Evolutionary conservation across 1,140 invertebrate genomes (phyloP).

Genomic region (Pseudachorutes palmiensis): DNA sequence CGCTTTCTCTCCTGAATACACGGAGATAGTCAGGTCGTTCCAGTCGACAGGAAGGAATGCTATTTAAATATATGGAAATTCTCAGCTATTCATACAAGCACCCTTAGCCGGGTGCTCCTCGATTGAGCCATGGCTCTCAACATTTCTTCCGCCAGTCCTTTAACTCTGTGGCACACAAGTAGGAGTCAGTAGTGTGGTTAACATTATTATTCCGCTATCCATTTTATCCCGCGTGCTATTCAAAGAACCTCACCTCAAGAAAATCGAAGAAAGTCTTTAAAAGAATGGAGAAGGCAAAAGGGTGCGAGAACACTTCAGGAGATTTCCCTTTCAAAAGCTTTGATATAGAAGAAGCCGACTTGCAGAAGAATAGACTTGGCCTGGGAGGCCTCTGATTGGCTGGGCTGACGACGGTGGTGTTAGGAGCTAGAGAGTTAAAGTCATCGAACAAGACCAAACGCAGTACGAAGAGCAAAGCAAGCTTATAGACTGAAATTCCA

Average conservation of each 20-base stretch:
- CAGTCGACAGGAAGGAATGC: not conserved
- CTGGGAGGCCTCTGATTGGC: no score
- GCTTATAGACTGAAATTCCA: not conserved
- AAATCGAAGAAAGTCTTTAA: conserved; percentile 1
- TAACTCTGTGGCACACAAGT: no score
- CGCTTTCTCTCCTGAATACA: not conserved
- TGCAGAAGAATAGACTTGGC: no score
- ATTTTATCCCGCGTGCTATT: not conserved
- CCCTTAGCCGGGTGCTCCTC: not conserved
- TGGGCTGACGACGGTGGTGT: no score
- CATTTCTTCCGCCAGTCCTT: not conserved
- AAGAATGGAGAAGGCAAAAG: not conserved
- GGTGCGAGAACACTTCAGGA: not conserved
- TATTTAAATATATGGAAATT: not conserved
- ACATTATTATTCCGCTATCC: conserved; percentile 1
- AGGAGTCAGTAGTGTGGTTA: not conserved
- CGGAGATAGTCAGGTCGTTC: not conserved
- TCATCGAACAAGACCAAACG: not conserved
- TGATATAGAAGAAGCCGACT: no score
- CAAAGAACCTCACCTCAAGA: not conserved
- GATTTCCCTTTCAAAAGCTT: not conserved
- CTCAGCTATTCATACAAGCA: not conserved
- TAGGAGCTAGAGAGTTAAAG: no score
- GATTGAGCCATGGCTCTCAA: not conserved
- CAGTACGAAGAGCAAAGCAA: no score